Conservation (phyloP, 2,797 vertebrate genomes). For the Lutjanus argentimaculatus region DNA sequence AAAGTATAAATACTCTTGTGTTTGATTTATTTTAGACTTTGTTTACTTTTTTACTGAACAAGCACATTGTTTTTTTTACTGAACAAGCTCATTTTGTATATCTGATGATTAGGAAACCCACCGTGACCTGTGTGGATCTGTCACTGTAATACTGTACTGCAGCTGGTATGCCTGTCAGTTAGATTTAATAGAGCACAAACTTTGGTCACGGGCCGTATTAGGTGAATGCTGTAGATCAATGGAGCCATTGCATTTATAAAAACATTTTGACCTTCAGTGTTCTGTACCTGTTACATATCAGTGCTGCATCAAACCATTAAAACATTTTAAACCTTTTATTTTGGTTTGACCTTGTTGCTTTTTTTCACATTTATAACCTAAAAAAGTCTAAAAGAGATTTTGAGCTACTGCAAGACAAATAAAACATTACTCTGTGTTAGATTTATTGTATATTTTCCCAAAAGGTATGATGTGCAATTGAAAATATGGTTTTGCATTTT, state of each 20-base stretch:
- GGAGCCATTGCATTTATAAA: slow-evolving; percentile 24
- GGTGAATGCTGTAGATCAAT: slow-evolving; percentile 36
- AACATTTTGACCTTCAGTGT: slow-evolving; percentile 46
- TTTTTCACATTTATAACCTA: not conserved
- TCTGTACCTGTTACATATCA: slow-evolving; percentile 71
- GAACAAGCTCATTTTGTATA: slow-evolving; percentile 51
- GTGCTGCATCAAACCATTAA: slow-evolving; percentile 71
- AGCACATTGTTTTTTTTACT: slow-evolving; percentile 52
- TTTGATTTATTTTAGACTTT: slow-evolving; percentile 47
- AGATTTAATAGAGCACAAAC: slow-evolving; percentile 37
- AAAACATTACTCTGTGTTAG: not conserved
- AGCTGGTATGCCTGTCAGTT: slow-evolving; percentile 58
- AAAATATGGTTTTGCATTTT: not conserved
- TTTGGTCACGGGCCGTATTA: slow-evolving; percentile 17
- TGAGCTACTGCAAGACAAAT: not conserved
- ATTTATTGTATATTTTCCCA: not conserved
- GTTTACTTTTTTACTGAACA: slow-evolving; percentile 63
- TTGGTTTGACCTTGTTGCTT: slow-evolving; percentile 28
- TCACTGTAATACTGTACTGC: slow-evolving; percentile 15
- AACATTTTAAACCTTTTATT: slow-evolving; percentile 47
- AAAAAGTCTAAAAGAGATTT: not conserved
- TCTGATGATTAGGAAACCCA: slow-evolving; percentile 15
- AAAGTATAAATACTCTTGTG: slow-evolving; percentile 64
- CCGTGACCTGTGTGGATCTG: slow-evolving; percentile 13
- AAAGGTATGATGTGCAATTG: not conserved